These are phyloP conservation scores for Urocyon cinereoargenteus DNA, from an alignment of 2,797 vertebrate genomes.

Conservation along the genomic window DNA sequence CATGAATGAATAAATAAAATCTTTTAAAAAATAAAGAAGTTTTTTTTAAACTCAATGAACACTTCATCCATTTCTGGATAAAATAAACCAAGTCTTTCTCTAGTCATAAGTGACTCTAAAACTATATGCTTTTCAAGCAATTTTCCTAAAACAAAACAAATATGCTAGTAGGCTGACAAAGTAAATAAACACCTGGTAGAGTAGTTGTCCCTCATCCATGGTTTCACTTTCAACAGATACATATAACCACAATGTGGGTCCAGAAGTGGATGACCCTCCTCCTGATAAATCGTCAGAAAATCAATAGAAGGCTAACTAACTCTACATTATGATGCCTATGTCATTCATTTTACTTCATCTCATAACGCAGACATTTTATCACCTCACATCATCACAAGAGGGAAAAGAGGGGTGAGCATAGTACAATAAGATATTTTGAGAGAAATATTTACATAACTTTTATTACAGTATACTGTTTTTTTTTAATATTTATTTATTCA, in stretches of 20 bases:
- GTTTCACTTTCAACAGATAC: background rate
- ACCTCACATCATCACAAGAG: background rate
- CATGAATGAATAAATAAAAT: no score
- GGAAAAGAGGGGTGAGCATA: background rate
- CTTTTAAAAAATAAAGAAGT: background rate
- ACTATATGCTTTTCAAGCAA: background rate
- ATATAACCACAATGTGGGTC: background rate
- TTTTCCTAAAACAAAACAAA: conserved; percentile 12
- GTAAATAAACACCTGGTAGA: background rate
- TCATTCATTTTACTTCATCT: background rate
- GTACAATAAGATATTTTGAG: background rate
- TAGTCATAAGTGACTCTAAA: background rate
- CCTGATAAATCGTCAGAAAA: background rate
- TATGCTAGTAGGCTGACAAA: background rate
- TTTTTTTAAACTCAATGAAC: background rate
- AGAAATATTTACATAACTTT: background rate
- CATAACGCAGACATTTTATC: background rate
- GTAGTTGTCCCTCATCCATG: background rate
- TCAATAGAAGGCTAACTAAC: background rate
- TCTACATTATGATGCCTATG: background rate
- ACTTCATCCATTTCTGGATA: background rate
- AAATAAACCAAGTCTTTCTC: background rate
- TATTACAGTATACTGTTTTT: background rate
- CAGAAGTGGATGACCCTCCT: background rate
- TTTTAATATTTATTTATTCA: no score